Base-by-base conservation (phyloP, 1,140 invertebrate species). In the Drosophila triauraria region DNA sequence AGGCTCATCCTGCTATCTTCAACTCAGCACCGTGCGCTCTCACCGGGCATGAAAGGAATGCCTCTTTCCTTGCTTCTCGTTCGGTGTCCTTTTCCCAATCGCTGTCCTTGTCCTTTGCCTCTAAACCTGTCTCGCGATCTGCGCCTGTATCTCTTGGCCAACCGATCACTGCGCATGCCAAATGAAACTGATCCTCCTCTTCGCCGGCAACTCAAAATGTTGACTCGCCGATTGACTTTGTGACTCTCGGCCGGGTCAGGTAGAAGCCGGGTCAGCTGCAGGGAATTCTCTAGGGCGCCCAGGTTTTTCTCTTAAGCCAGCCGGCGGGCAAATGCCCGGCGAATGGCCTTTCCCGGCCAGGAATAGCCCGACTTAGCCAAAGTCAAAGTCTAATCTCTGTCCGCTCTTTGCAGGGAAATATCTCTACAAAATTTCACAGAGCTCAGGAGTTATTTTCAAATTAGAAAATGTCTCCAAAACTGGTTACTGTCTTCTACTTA, bases 131-230 rank as follows among this genome's bases (percentile, higher is more conserved):
- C 68, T 71, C 32, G 53, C 54, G 43, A 25, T 61, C 38, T 15
- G 25, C 61, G 25, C 35, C 15, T 56, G 53, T 56, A 56, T 56
- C 62, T 65, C 20, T 30, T 65, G 20, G 57, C 15, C 42, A 65
- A 63, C 40, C 77, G 68, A 61, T 88, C 80, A 53, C 32, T 74
- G 76, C 77, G 77, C 77, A 87, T 86, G 63, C 76, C 83, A 83
- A 88, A 78, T 88, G 76, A 74, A 53, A 78, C 75, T 78, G 74
- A 77, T 53, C 46, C 43, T 10, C 2, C 0, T 10, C 2, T 17
- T 6, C 38, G 35, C 12, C n/a, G 10, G 30, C 13, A 2, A 43
- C 38, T 47, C 5, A 71, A 20, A 8, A 56, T 54, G 44, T 40
- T 9, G 53, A 4, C 61, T 70, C 42, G 50, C 30, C 47, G 62